Percentiles rank a stretch among this genome's conserved stretches.
Conservation (phyloP, 2,888 invertebrate species). For the Scaptomyza flava region DNA sequence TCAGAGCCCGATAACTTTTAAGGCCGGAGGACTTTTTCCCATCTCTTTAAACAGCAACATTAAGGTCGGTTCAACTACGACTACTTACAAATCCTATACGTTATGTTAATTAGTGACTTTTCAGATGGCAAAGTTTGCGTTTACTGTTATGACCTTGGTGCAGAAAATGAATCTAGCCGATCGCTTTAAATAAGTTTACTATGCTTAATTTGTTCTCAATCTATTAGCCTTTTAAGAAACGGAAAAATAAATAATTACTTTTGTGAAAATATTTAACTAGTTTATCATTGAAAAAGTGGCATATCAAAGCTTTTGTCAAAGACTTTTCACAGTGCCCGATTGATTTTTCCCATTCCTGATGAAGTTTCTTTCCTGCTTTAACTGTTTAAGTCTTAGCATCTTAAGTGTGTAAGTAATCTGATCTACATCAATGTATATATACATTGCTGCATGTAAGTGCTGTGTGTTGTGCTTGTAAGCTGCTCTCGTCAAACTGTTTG, state of each 20-base stretch:
- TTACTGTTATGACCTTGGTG: constrained; percentile 70
- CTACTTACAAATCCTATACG: too few species aligned
- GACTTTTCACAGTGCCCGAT: too few species aligned
- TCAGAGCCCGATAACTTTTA: constrained; percentile 42
- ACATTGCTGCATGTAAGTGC: too few species aligned
- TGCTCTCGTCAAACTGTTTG: constrained; percentile 42
- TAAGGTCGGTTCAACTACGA: constrained; percentile 41
- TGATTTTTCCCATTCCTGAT: too few species aligned
- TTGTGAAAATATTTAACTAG: too few species aligned
- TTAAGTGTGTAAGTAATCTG: neutral
- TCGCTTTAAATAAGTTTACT: constrained; percentile 6
- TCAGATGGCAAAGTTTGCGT: constrained; percentile 65
- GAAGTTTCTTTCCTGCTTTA: too few species aligned
- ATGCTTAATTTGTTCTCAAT: too few species aligned
- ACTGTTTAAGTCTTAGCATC: constrained; percentile 30
- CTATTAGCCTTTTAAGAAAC: too few species aligned
- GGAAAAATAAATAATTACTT: too few species aligned
- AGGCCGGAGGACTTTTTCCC: constrained; percentile 29
- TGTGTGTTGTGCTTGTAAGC: constrained; percentile 27
- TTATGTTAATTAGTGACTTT: neutral
- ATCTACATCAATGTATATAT: constrained; percentile 17
- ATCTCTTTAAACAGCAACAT: constrained; percentile 46
- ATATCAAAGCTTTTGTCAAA: too few species aligned
- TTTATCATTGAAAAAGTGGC: too few species aligned
- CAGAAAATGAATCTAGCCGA: constrained; percentile 58